Conservation (phyloP, 2,888 invertebrate species). For the Sicus ferrugineus region DNA sequence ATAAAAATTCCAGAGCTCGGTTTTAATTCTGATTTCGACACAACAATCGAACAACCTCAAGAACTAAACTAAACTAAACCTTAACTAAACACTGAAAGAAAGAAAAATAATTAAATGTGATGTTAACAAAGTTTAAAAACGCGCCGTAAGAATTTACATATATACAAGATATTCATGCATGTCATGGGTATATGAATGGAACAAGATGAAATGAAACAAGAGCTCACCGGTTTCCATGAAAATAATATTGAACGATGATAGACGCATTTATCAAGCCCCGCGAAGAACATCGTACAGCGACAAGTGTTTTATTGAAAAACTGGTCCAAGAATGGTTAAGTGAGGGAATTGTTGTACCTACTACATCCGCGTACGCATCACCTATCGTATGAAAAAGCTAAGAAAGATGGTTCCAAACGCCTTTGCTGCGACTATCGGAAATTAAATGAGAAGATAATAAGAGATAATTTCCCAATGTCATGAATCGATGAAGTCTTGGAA, state of each 20-base stretch:
- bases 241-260: constrained; percentile 3
- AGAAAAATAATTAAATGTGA: no score
- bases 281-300: neutral
- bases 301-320: neutral
- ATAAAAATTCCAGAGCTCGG: no score
- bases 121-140: no score
- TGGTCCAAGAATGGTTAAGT: neutral
- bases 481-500: constrained; percentile 40
- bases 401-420: constrained; percentile 37
- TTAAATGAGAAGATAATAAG: constrained; percentile 42
- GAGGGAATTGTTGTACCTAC: constrained; percentile 28
- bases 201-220: no score
- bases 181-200: no score
- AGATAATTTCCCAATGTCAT: constrained; percentile 42
- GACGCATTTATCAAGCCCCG: neutral
- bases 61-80: no score
- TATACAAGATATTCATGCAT: no score
- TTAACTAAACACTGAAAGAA: no score
- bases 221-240: constrained; percentile 11
- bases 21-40: no score
- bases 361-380: constrained; percentile 47
- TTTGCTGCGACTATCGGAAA: constrained; percentile 43
- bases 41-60: no score
- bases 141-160: no score
- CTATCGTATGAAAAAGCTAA: constrained; percentile 38